A percentile compares a stretch with the other conserved stretches of the same genome.
These are phyloP conservation scores for Corythaeola cristata DNA, from an alignment of 2,113 vertebrate genomes.

Conservation along the genomic window DNA sequence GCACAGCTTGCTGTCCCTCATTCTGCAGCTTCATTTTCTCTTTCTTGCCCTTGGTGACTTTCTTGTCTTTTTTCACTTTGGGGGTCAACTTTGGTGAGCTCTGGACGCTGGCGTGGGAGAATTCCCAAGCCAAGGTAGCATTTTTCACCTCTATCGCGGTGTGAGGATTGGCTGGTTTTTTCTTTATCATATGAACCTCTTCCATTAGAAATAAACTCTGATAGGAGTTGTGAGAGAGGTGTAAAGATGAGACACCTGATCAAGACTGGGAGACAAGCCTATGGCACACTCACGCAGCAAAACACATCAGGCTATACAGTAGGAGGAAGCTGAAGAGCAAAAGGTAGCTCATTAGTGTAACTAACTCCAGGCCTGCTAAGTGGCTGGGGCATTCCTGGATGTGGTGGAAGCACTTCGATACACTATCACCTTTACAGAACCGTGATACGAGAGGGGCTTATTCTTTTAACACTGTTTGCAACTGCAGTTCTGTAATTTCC, in stretches of 20 bases:
- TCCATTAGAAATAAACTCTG: constrained; percentile 96
- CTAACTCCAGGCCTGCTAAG: constrained; percentile 60
- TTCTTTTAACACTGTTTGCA: neutral
- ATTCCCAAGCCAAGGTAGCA: constrained; percentile 92
- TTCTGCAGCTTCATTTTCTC: constrained; percentile 76
- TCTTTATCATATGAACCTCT: constrained; percentile 88
- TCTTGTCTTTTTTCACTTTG: constrained; percentile 81
- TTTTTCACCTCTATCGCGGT: constrained; percentile 88
- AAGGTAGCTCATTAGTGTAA: constrained; percentile 84
- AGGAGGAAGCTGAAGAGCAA: constrained; percentile 84
- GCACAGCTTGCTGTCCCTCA: constrained; percentile 74
- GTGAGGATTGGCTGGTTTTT: constrained; percentile 82
- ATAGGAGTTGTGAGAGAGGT: constrained; percentile 83
- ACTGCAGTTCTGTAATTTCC: neutral
- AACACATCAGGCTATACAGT: constrained; percentile 84
- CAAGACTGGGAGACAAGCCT: constrained; percentile 81
- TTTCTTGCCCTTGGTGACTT: constrained; percentile 74
- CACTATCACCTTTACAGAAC: neutral
- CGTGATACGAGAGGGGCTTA: neutral
- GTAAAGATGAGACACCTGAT: constrained; percentile 86
- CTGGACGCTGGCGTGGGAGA: constrained; percentile 86
- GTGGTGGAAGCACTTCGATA: constrained; percentile 51
- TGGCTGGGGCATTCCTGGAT: constrained; percentile 55
- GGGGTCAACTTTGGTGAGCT: constrained; percentile 89
- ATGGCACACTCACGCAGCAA: constrained; percentile 82